Evolutionary conservation across 2,797 vertebrate species (phyloP), one percentile per base, ranked within the genome.

Genomic region (Girardinus metallicus): DNA sequence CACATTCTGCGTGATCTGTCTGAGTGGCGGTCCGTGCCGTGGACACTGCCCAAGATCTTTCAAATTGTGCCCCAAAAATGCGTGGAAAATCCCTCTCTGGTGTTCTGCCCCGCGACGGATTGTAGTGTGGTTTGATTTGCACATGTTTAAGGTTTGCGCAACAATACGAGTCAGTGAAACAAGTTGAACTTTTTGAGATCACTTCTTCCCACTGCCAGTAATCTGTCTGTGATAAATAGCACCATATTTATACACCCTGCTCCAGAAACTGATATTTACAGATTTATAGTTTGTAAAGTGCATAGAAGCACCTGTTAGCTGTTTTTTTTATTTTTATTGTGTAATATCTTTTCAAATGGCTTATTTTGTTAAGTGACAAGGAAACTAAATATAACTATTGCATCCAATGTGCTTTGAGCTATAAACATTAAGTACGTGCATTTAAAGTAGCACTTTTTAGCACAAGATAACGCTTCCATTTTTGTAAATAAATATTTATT

Each of bases 21-120:
- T 94, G 86, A 84, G 85, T 86, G 89, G 75, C 88, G 86, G 85
- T 93, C 86, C 91, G 88, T 95, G 94, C 93, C 93, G 80, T 92
- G 93, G 94, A 95, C 88, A 74, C 88, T 81, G 88, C 93, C 94
- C 94, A 93, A 95, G 90, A 87, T 88, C 88, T 94, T 93, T 94
- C 90, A 91, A 94, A 93, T 43, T 62, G 88, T 89, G 51, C 74
- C 72, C 81, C 80, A 81, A 10, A 41, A 47, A 60, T 3, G 62
- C 29, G 12, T n/a, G 15, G 5, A 51, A 86, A 88, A 91, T 82
- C n/a, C 23, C 49, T 23, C 51, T 68, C 68, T 85, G 41, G 86
- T 92, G 91, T 91, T 90, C 87, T 85, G 91, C 86, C 90, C 90
- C 89, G 53, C 80, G 88, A 91, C 89, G 88, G 95, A 94, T 91